A percentile compares a stretch with the other conserved stretches of the same genome.
These are phyloP conservation scores for Astreopora myriophthalma DNA, from an alignment of 64 coral and sea anemone genomes.

Conservation along the genomic window DNA sequence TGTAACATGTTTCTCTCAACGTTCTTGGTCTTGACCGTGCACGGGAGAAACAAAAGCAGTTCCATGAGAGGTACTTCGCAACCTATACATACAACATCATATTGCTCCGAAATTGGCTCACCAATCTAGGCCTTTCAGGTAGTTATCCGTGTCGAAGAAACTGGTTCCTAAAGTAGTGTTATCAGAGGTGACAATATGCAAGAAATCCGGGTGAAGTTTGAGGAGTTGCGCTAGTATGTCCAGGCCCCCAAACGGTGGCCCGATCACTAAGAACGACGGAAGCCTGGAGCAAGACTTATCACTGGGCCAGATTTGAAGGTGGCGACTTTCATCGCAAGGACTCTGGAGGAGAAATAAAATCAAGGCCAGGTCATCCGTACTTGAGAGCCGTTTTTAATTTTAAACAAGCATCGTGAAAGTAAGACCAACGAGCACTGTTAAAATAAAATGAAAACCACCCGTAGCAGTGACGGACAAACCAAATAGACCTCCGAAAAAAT, in stretches of 20 bases:
- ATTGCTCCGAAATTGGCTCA: conserved; percentile 22
- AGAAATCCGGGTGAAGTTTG: conserved; percentile 81
- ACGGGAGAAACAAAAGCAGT: no score
- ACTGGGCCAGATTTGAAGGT: conserved; percentile 91
- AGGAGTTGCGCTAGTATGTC: conserved; percentile 71
- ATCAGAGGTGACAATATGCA: conserved; percentile 30
- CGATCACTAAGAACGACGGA: conserved; percentile 88
- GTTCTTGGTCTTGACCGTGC: no score
- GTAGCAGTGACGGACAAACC: no score
- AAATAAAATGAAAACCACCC: no score
- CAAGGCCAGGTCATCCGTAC: not conserved
- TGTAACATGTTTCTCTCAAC: no score
- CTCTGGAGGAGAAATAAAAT: conserved; percentile 50
- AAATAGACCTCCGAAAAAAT: no score
- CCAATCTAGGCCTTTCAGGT: conserved; percentile 95
- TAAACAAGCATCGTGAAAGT: no score
- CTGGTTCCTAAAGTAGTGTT: conserved; percentile 51
- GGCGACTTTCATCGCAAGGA: conserved; percentile 89
- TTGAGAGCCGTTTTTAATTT: not conserved
- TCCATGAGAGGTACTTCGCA: no score
- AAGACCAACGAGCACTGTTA: no score
- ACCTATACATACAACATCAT: not conserved
- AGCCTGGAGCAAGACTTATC: conserved; percentile 85
- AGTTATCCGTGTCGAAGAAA: conserved; percentile 94
- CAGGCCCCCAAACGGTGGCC: conserved; percentile 91